Evolutionary conservation across 2,888 invertebrate species (phyloP).

Genomic region (Drosophila kuntzei): DNA sequence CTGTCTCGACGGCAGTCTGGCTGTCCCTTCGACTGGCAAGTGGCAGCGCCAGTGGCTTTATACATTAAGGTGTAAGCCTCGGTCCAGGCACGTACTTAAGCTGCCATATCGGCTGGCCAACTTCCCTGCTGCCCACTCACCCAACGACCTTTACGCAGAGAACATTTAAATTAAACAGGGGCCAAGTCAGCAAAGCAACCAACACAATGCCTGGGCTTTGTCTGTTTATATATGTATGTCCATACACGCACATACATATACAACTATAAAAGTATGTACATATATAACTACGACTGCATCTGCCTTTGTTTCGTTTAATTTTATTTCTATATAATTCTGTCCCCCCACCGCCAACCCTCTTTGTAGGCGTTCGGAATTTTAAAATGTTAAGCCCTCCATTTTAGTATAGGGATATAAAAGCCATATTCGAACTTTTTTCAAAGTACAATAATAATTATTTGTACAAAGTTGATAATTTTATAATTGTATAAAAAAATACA

Average conservation of each 20-base stretch:
- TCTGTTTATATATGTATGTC: constrained; percentile 4
- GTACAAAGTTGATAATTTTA: not conserved
- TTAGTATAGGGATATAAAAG: constrained; percentile 20
- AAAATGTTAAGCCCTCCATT: constrained; percentile 34
- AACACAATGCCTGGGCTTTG: constrained; percentile 26
- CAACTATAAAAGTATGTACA: not conserved
- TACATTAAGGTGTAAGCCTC: constrained; percentile 46
- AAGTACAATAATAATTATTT: no score
- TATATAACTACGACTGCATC: constrained; percentile 21
- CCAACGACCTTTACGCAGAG: constrained; percentile 21
- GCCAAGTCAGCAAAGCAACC: constrained; percentile 12
- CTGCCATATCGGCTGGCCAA: constrained; percentile 66
- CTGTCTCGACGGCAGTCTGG: constrained; percentile 17
- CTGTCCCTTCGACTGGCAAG: constrained; percentile 17
- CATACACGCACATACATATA: no score
- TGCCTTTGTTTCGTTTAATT: constrained; percentile 50
- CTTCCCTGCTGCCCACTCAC: constrained; percentile 33
- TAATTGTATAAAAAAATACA: not conserved
- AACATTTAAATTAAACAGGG: constrained; percentile 67
- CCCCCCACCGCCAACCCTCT: not conserved
- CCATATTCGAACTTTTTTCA: not conserved
- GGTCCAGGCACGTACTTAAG: constrained; percentile 70
- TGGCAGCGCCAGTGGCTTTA: constrained; percentile 15
- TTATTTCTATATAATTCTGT: constrained; percentile 50
- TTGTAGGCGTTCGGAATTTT: constrained; percentile 63